Evolutionary conservation across 2,888 invertebrate species (phyloP).

Genomic region (Drosophila dives): DNA sequence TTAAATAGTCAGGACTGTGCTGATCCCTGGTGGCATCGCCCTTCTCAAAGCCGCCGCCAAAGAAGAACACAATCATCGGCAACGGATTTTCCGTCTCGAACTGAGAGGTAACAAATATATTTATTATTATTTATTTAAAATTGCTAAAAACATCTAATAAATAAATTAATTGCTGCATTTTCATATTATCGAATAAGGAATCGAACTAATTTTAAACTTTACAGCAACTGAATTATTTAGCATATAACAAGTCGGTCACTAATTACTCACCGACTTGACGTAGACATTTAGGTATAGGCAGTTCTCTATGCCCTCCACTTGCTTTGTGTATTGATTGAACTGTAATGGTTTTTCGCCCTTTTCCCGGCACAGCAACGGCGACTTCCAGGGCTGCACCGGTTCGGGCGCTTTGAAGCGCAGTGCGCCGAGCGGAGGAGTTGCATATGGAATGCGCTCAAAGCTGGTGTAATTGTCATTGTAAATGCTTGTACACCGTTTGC

Average conservation of each 20-base stretch:
- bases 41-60: constrained; percentile 85
- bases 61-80: constrained; percentile 85
- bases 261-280: constrained; percentile 73
- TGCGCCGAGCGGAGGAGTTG: constrained; percentile 84
- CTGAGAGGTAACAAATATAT: constrained; percentile 17
- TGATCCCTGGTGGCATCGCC: constrained; percentile 83
- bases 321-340: constrained; percentile 74
- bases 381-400: constrained; percentile 83
- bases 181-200: background rate
- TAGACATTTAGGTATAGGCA: constrained; percentile 86
- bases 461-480: constrained; percentile 70
- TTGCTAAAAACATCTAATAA: background rate
- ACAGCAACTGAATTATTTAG: background rate
- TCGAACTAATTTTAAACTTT: background rate
- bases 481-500: constrained; percentile 65
- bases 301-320: constrained; percentile 85
- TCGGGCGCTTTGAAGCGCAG: constrained; percentile 83
- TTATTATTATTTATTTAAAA: background rate
- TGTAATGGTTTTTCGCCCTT: constrained; percentile 82
- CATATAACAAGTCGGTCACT: background rate
- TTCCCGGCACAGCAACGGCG: constrained; percentile 82
- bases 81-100: constrained; percentile 54
- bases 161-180: background rate
- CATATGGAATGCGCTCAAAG: constrained; percentile 80
- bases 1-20: constrained; percentile 85